Percentiles rank a stretch among this genome's conserved stretches.
Conservation (phyloP, 1,140 invertebrate genomes). For the Leptopilina boulardi region DNA sequence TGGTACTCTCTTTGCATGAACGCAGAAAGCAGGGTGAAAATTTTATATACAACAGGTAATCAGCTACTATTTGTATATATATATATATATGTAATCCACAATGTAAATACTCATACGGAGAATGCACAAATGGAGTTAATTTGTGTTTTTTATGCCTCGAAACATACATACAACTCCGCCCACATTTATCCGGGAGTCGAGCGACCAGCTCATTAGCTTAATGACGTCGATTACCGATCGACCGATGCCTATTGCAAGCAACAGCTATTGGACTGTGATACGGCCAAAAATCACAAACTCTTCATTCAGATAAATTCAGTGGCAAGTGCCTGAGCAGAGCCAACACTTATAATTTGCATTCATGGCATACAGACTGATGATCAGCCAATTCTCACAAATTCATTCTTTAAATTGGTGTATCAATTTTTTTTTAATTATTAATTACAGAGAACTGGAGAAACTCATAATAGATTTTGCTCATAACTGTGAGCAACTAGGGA, state of each 20-base stretch:
- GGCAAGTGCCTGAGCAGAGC: too few species aligned
- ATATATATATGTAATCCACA: not conserved
- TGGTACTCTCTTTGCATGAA: too few species aligned
- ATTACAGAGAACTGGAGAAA: too few species aligned
- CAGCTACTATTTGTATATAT: too few species aligned
- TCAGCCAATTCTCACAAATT: too few species aligned
- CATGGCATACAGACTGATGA: too few species aligned
- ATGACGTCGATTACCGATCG: slow-evolving; percentile 8
- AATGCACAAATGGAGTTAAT: not conserved
- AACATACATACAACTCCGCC: not conserved
- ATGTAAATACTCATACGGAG: not conserved
- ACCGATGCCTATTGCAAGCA: not conserved
- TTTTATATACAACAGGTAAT: not conserved
- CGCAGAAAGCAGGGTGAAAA: too few species aligned
- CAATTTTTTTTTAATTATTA: too few species aligned
- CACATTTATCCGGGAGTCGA: not conserved
- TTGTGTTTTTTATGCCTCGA: not conserved
- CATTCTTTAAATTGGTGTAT: too few species aligned
- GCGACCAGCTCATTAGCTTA: slow-evolving; percentile 4
- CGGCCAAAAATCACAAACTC: not conserved
- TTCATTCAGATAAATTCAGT: not conserved
- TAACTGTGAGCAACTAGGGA: too few species aligned
- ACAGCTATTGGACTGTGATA: not conserved
- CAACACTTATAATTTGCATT: too few species aligned
- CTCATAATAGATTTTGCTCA: too few species aligned